Evolutionary conservation across 2,888 invertebrate species (phyloP).

Genomic region (Agrypnus murinus): DNA sequence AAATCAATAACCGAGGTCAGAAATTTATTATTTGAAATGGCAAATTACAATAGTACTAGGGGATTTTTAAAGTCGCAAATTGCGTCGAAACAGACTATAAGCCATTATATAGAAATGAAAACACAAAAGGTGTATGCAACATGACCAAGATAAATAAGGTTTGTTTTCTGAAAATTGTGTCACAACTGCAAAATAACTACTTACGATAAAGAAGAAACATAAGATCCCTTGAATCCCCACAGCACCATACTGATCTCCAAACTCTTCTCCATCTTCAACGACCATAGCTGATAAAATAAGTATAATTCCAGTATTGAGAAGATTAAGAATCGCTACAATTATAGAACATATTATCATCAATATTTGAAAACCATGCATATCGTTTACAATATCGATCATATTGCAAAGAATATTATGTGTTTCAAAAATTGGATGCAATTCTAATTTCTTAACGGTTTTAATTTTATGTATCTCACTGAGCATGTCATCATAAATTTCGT

Average conservation of each 20-base stretch:
- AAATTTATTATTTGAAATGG: too few relatives aligned
- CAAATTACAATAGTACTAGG: too few relatives aligned
- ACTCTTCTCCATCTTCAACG: neutral
- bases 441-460: neutral
- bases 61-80: too few relatives aligned
- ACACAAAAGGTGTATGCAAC: too few relatives aligned
- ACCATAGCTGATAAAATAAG: neutral
- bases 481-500: neutral
- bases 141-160: too few relatives aligned
- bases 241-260: neutral
- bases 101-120: too few relatives aligned
- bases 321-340: neutral
- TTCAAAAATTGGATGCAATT: constrained; percentile 3
- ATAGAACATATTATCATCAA: neutral
- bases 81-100: too few relatives aligned
- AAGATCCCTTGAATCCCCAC: neutral
- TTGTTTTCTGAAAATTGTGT: too few relatives aligned
- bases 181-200: too few relatives aligned
- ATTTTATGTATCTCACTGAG: too few relatives aligned
- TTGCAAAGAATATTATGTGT: constrained; percentile 1
- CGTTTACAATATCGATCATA: constrained; percentile 4
- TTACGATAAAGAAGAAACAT: neutral
- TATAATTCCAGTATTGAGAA: neutral
- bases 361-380: constrained; percentile 12
- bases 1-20: too few relatives aligned